Evolutionary conservation across 2,797 vertebrate genomes (phyloP), one percentile per base, ranked within the genome.

Genomic region (Sparus aurata): DNA sequence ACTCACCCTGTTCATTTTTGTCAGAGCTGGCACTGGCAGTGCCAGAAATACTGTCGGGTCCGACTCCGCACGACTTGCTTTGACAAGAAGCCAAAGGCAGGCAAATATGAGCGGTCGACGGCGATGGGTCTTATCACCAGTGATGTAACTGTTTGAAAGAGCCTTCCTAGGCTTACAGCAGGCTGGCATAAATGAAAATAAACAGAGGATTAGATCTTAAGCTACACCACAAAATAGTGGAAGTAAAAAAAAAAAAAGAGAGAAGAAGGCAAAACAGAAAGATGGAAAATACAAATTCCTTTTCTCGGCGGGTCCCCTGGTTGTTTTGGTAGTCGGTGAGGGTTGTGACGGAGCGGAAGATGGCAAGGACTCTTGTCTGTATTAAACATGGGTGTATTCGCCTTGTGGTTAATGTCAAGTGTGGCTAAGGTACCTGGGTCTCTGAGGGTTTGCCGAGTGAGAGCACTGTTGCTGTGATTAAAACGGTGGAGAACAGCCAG

Each of bases 341-440:
- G 64, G 38, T 45, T 68, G 79, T 70, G 69, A 86, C 81, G 76
- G 73, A 49, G 53, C 74, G 67, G 65, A 41, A 25, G 71, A 75
- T 79, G 78, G 87, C 69, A 78, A 54, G 25, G 75, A 82, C 70
- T 61, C 77, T 64, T 34, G 80, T 89, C 89, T 89, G 80, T 77
- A 64, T 92, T 87, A 87, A 91, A 73, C 82, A 85, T 81, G 86
- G 83, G 82, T 68, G 86, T 82, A 72, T 89, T 86, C 86, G 89
- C 89, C 87, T 90, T 80, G 85, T 89, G 92, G 86, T 92, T 91
- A 88, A 92, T 91, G 91, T 92, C 91, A 94, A 94, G 86, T 92
- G 93, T 93, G 91, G 90, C 91, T 92, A 90, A 93, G 92, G 84
- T 92, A 92, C 93, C 90, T 91, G 80, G 84, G 88, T 93, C 92